These are phyloP conservation scores for Xestobium rufovillosum DNA, from an alignment of 2,888 invertebrate genomes.

Conservation along the genomic window DNA sequence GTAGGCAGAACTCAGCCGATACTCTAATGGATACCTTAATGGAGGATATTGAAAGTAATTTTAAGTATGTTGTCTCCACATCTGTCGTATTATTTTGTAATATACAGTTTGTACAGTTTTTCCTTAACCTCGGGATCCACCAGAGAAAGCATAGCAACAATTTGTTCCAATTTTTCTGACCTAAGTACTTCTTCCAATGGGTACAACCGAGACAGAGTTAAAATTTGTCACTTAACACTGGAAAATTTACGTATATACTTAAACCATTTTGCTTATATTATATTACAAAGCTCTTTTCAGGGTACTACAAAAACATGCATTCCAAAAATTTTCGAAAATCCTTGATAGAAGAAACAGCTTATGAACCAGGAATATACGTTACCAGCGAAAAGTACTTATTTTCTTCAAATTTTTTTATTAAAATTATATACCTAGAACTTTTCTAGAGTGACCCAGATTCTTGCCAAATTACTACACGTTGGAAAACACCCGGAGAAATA, in stretches of 20 bases:
- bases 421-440: conserved; percentile 6
- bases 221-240: conserved; percentile 1
- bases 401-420: background rate
- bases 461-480: conserved; percentile 35
- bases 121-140: conserved; percentile 28
- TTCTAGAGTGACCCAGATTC: conserved; percentile 34
- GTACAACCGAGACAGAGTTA: too few relatives aligned
- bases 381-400: conserved; percentile 34
- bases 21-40: conserved; percentile 17
- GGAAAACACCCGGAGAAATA: conserved; percentile 31
- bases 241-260: background rate
- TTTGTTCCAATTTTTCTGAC: conserved; percentile 17
- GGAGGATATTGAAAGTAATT: conserved; percentile 13
- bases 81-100: too few relatives aligned
- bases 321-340: conserved; percentile 34
- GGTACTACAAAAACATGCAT: conserved; percentile 34
- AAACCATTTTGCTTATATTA: too few relatives aligned
- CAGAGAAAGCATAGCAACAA: conserved; percentile 19
- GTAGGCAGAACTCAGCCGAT: too few relatives aligned
- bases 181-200: too few relatives aligned
- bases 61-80: background rate
- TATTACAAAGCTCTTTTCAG: conserved; percentile 24
- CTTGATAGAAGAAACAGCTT: conserved; percentile 35
- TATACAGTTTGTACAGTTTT: conserved; percentile 23
- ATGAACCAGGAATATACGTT: conserved; percentile 34